Evolutionary conservation across 2,797 vertebrate species (phyloP), one percentile per base, ranked within the genome.

Genomic region (Crenichthys baileyi): DNA sequence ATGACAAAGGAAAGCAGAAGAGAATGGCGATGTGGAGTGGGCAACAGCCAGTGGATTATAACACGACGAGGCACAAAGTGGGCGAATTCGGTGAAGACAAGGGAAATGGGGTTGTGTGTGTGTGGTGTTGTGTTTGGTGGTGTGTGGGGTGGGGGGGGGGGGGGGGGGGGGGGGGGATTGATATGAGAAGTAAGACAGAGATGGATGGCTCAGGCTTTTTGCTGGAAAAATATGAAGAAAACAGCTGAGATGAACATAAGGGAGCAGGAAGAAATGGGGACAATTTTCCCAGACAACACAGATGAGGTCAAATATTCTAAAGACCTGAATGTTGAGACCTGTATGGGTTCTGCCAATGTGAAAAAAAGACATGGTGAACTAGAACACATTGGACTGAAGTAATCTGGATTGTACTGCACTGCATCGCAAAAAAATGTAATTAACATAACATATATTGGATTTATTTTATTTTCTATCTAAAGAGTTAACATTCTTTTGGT

Each of bases 191-290:
- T 0, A 58, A 84, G 77, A 82, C 79, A 85, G 76, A 84, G 87
- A 91, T 74, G 86, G 83, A 89, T 88, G 86, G 48, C 2, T 79
- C 78, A 76, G 73, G 56, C 82, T 74, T 67, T 78, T 73, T 2
- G 70, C 58, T 78, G 0, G 41, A 75, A 74, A 78, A 83, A 85
- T 75, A 81, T 80, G 81, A 87, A 81, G 80, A 88, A 86, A 85
- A 87, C 48, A 85, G 77, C 46, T 82, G 72, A 82, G 61, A 80
- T 13, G 55, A 72, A 85, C 77, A 81, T 77, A 78, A 74, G 55
- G 73, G 53, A 77, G 36, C 26, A 79, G 75, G 48, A 26, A 41
- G 36, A 41, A 24, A 41, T 39, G 29, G 72, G 55, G 55, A 75
- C 75, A 51, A n/a, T 75, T 50, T 78, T 79, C 79, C 75, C 77